Percentiles rank a stretch among this genome's conserved stretches.
These are phyloP conservation scores for Trichechus manatus DNA, from an alignment of 2,113 vertebrate genomes.

Conservation along the genomic window DNA sequence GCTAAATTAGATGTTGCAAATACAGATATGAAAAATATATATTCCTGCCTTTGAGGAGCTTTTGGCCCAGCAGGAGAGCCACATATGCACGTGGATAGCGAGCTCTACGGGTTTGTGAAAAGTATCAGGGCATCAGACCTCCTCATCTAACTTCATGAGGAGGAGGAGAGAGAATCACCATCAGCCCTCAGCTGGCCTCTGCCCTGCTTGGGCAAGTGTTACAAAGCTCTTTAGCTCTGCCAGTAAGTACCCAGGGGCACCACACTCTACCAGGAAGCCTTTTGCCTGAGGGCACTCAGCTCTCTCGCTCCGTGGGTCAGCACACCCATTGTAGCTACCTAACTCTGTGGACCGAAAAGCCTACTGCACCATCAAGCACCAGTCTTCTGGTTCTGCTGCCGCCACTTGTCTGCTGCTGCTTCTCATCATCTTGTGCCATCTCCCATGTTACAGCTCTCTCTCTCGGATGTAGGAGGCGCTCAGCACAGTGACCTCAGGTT, in stretches of 20 bases:
- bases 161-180: not conserved
- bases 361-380: not conserved
- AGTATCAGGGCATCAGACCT: not conserved
- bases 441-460: not conserved
- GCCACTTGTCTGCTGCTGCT: not conserved
- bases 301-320: not conserved
- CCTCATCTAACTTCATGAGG: not conserved
- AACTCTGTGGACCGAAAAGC: not conserved
- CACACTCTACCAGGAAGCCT: not conserved
- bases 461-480: not conserved
- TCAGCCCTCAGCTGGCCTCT: not conserved
- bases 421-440: not conserved
- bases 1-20: constrained; percentile 25
- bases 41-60: constrained; percentile 27
- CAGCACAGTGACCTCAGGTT: not conserved
- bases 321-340: not conserved
- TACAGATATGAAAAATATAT: not conserved
- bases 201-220: not conserved
- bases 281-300: not conserved
- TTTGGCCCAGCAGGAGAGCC: not conserved
- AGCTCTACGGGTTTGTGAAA: not conserved
- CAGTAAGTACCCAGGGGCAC: not conserved
- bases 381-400: not conserved
- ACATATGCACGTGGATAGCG: not conserved
- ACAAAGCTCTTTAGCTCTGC: not conserved